A percentile compares a stretch with the other conserved stretches of the same genome.
These are phyloP conservation scores for Lasioglossum oenotherae DNA, from an alignment of 2,888 invertebrate genomes.

Conservation along the genomic window DNA sequence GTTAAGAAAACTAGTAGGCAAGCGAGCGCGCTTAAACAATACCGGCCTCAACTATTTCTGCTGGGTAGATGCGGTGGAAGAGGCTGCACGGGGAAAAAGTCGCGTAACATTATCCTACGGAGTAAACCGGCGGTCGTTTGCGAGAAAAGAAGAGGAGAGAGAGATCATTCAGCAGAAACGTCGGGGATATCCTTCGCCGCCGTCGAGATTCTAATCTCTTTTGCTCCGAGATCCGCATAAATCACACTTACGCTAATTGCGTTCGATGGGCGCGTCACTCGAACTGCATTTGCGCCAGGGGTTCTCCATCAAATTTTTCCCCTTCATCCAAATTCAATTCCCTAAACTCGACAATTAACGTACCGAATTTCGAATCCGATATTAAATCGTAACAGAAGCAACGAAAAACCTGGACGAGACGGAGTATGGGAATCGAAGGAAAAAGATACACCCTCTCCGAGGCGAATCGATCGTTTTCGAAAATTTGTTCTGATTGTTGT, in stretches of 20 bases:
- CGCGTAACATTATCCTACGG: slow-evolving; percentile 10
- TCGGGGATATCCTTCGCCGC: neutral
- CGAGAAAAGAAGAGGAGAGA: neutral
- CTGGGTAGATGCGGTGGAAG: slow-evolving; percentile 19
- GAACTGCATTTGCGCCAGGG: neutral
- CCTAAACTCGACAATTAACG: no score
- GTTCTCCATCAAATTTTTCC: slow-evolving; percentile 1
- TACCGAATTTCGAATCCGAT: no score
- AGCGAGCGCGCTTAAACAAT: slow-evolving; percentile 50
- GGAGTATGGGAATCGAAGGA: no score
- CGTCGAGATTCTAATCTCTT: slow-evolving; percentile 8
- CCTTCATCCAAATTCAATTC: no score
- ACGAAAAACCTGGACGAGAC: no score
- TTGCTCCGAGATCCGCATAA: neutral
- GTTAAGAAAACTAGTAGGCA: slow-evolving; percentile 56
- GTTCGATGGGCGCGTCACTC: slow-evolving; percentile 3
- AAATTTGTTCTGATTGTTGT: no score
- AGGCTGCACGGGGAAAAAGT: neutral
- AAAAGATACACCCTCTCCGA: no score
- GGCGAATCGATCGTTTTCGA: no score
- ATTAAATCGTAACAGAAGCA: no score
- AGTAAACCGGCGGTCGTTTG: neutral
- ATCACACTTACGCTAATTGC: slow-evolving; percentile 6
- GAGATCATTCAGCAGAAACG: neutral
- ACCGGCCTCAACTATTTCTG: slow-evolving; percentile 48